These are phyloP conservation scores for Cynaeus angustus DNA, from an alignment of 2,888 invertebrate genomes.

Conservation along the genomic window DNA sequence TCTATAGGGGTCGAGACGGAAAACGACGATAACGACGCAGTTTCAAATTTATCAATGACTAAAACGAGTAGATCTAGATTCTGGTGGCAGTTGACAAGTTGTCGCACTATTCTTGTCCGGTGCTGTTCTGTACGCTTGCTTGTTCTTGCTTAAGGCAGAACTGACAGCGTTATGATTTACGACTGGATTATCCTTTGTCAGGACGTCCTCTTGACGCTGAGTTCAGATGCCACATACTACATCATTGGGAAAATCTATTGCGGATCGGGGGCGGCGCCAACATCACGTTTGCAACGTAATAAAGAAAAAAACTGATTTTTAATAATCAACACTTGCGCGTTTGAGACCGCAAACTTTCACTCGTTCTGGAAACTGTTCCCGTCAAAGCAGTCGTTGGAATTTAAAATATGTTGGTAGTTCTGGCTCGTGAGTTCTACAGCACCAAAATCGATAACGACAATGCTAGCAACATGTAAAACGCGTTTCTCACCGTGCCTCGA, in stretches of 20 bases:
- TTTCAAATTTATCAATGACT: slow-evolving; percentile 3
- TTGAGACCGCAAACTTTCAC: too few relatives aligned
- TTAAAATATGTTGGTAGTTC: too few relatives aligned
- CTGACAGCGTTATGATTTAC: slow-evolving; percentile 46
- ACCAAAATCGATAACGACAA: too few relatives aligned
- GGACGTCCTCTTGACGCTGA: slow-evolving; percentile 28
- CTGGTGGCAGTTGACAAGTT: slow-evolving; percentile 24
- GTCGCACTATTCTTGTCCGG: slow-evolving; percentile 31
- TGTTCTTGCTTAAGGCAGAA: slow-evolving; percentile 37
- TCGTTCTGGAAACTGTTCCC: too few relatives aligned
- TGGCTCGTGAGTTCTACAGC: too few relatives aligned
- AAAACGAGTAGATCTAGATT: slow-evolving; percentile 9
- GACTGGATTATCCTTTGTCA: slow-evolving; percentile 44
- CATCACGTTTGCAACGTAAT: too few relatives aligned
- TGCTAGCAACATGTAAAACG: too few relatives aligned
- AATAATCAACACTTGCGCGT: too few relatives aligned
- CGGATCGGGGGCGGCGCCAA: slow-evolving; percentile 11
- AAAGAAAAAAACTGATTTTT: too few relatives aligned
- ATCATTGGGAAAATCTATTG: slow-evolving; percentile 30
- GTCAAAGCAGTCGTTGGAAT: too few relatives aligned
- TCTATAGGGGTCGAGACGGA: too few relatives aligned
- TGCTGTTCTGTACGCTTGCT: slow-evolving; percentile 19
- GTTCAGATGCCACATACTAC: slow-evolving; percentile 32
- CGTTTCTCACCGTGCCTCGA: too few relatives aligned
- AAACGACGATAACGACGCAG: neutral